Conservation (phyloP, 30 jellyfish, hydroid and myxozoan species). For the Haliclystus octoradiatus region DNA sequence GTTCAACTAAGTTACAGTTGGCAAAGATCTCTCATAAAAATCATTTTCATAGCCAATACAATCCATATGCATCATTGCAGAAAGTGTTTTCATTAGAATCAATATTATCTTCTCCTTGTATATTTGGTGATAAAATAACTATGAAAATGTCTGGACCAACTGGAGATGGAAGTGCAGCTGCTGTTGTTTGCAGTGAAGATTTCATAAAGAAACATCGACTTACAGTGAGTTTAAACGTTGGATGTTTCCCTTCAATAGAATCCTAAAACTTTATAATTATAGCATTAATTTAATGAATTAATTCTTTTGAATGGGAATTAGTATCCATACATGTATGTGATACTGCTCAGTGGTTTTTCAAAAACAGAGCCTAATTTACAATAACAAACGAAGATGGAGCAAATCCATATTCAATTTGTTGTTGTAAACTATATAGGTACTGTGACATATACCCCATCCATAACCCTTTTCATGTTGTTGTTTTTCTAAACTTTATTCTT, state of each 20-base stretch:
- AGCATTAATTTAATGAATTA: not conserved
- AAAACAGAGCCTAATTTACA: too few relatives aligned
- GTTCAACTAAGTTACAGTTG: constrained; percentile 71
- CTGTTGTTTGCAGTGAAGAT: constrained; percentile 81
- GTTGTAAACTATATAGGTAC: too few relatives aligned
- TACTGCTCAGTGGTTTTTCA: too few relatives aligned
- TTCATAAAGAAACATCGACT: constrained; percentile 47
- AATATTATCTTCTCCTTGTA: constrained; percentile 34
- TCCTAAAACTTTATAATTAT: too few relatives aligned
- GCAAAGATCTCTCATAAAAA: constrained; percentile 86
- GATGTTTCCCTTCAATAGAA: too few relatives aligned
- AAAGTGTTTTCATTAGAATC: constrained; percentile 48
- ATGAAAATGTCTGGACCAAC: constrained; percentile 80
- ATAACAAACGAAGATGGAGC: too few relatives aligned
- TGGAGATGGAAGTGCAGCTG: constrained; percentile 99
- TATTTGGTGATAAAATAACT: constrained; percentile 61
- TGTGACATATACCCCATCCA: too few relatives aligned
- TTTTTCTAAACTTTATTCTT: too few relatives aligned
- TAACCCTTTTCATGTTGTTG: too few relatives aligned
- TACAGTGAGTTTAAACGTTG: constrained; percentile 17
- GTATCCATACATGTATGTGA: too few relatives aligned
- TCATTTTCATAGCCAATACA: constrained; percentile 73
- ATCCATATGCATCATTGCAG: constrained; percentile 79
- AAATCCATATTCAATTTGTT: too few relatives aligned
- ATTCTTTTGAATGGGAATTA: too few relatives aligned